Evolutionary conservation across 2,797 vertebrate genomes (phyloP), one percentile per base, ranked within the genome.

Genomic region (Coluber constrictor): DNA sequence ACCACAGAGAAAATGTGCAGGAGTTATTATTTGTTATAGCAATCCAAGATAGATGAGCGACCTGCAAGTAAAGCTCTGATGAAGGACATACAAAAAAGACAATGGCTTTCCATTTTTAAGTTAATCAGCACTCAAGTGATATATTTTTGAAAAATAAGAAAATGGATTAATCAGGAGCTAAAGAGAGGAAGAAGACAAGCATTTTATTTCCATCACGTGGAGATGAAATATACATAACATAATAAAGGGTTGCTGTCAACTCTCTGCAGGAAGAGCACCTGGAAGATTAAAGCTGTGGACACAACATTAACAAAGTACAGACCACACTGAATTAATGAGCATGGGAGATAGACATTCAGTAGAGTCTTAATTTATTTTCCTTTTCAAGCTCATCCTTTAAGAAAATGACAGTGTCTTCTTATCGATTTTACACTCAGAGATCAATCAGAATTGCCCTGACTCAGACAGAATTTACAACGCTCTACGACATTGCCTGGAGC

Each of bases 351-450:
- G 98, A 98, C 98, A 98, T 98, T 98, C 98, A 98, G 98, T 98
- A 96, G 98, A 99, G 98, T 99, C 99, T 98, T 99, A 97, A 99
- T 99, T 99, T 99, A 99, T 99, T 99, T 99, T 98, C 98, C 98
- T 98, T 98, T 98, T 98, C 98, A 97, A 97, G 98, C 98, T 99
- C 98, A 99, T 99, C 98, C 98, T 99, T 99, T 99, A 99, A 98
- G 99, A 99, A 99, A 99, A 99, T 99, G 99, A 99, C 99, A 99
- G 98, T 98, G 98, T 98, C 98, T 98, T 98, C 98, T 98, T 99
- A 99, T 99, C 97, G 99, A 99, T 99, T 99, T 99, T 98, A 99
- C 98, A 98, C 98, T 98, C 98, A 98, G 98, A 99, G 98, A 99
- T 99, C 99, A 99, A 99, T 99, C 99, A 99, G 98, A 98, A 98